phyloP scores from a whole-genome alignment of 35 echinoderm and acorn worm genomes.

The Nesometra sesokonis region DNA sequence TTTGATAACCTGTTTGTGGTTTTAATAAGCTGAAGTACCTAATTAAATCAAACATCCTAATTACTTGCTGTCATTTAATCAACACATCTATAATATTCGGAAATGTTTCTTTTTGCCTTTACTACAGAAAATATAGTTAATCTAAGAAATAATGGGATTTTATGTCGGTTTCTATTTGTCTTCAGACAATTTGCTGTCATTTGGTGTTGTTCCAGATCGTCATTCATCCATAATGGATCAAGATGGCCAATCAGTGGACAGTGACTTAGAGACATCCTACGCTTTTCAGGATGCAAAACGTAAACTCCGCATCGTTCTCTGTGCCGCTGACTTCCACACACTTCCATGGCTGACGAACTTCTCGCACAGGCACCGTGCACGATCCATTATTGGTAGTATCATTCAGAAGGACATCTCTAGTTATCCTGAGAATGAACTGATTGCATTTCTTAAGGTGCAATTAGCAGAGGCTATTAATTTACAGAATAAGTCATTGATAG shows the following conservation, averaged over 20 bases:
- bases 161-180: background rate
- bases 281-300: constrained; percentile 85
- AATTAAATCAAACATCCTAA: too few relatives aligned
- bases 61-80: too few relatives aligned
- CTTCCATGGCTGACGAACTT: constrained; percentile 63
- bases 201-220: background rate
- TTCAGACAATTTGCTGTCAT: background rate
- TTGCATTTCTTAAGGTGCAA: constrained; percentile 90
- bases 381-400: background rate
- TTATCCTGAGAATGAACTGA: constrained; percentile 78
- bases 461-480: constrained; percentile 81
- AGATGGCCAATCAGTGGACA: background rate
- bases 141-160: too few relatives aligned
- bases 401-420: background rate
- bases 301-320: constrained; percentile 85
- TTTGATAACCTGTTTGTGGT: too few relatives aligned
- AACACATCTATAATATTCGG: too few relatives aligned
- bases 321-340: constrained; percentile 76
- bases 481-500: constrained; percentile 73
- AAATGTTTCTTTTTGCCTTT: too few relatives aligned
- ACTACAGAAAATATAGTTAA: too few relatives aligned
- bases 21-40: too few relatives aligned
- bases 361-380: background rate
- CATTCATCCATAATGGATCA: background rate
- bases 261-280: constrained; percentile 54